These are phyloP conservation scores for Phaethornis superciliosus DNA, from an alignment of 2,113 vertebrate genomes.

Conservation along the genomic window DNA sequence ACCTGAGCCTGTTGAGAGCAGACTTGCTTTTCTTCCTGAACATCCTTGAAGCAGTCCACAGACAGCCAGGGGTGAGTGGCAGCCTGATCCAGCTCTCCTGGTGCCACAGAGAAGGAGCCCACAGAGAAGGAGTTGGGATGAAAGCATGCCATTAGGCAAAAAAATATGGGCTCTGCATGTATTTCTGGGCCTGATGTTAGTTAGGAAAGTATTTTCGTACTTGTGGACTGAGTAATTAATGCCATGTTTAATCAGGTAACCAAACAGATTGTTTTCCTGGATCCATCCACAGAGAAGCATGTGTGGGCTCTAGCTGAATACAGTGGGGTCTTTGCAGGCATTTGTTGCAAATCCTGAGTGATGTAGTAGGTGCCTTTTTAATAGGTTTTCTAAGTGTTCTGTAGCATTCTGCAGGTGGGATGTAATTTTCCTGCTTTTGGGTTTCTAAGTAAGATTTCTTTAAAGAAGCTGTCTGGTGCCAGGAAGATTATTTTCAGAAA, in stretches of 20 bases:
- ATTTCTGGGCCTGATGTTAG: background rate
- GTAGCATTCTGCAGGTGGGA: background rate
- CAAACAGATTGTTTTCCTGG: background rate
- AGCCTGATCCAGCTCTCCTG: background rate
- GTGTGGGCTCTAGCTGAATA: background rate
- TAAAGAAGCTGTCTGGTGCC: background rate
- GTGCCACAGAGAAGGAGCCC: background rate
- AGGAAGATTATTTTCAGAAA: conserved; percentile 41
- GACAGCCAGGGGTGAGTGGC: background rate
- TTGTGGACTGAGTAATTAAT: background rate
- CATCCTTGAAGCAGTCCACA: background rate
- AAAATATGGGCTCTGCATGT: background rate
- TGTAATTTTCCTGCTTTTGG: background rate
- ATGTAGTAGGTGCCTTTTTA: background rate
- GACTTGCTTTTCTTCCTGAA: background rate
- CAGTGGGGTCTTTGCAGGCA: background rate
- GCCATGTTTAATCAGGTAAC: background rate
- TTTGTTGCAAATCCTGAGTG: background rate
- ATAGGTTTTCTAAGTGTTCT: background rate
- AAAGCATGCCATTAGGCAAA: background rate
- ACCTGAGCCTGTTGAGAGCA: background rate
- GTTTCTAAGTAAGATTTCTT: background rate
- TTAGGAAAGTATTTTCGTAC: background rate
- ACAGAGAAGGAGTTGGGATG: background rate
- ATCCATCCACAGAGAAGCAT: background rate